Percentiles rank a stretch among this genome's conserved stretches.
Conservation (phyloP, 1,140 invertebrate genomes). For the Pachypeltis micranthus region DNA sequence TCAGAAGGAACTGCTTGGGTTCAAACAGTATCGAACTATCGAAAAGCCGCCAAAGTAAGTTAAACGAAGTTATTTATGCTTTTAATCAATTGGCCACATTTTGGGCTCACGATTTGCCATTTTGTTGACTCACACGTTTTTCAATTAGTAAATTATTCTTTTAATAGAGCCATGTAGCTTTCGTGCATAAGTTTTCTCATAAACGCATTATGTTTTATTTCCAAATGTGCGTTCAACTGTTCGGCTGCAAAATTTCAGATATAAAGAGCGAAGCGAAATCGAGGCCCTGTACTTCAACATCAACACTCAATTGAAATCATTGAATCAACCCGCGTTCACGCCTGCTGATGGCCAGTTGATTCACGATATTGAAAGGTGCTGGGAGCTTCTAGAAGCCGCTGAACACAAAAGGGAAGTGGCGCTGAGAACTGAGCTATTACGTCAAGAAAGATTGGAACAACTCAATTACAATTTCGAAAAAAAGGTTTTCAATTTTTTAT, state of each 20-base stretch:
- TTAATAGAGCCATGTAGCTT: too few relatives aligned
- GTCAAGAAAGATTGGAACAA: constrained; percentile 89
- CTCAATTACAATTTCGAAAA: constrained; percentile 91
- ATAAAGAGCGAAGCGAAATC: constrained; percentile 91
- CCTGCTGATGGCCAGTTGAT: constrained; percentile 85
- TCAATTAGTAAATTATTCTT: too few relatives aligned
- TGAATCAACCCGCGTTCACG: constrained; percentile 77
- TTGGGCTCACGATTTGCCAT: too few relatives aligned
- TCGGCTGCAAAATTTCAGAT: too few relatives aligned
- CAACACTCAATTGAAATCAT: constrained; percentile 87
- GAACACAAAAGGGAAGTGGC: constrained; percentile 91
- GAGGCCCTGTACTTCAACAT: constrained; percentile 94
- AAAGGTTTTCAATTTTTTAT: constrained; percentile 43
- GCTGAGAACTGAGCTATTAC: constrained; percentile 75
- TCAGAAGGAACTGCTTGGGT: constrained; percentile 74
- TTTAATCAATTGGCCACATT: too few relatives aligned
- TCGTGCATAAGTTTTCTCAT: too few relatives aligned
- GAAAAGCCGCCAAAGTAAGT: constrained; percentile 93
- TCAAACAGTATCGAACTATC: constrained; percentile 91
- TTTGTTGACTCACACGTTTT: too few relatives aligned
- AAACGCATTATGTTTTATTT: too few relatives aligned
- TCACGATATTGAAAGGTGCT: constrained; percentile 85
- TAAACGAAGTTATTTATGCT: too few relatives aligned
- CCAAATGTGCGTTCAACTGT: too few relatives aligned
- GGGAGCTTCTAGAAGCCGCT: constrained; percentile 84